Conservation (phyloP, 2,113 vertebrate species). For the Corythaeola cristata region DNA sequence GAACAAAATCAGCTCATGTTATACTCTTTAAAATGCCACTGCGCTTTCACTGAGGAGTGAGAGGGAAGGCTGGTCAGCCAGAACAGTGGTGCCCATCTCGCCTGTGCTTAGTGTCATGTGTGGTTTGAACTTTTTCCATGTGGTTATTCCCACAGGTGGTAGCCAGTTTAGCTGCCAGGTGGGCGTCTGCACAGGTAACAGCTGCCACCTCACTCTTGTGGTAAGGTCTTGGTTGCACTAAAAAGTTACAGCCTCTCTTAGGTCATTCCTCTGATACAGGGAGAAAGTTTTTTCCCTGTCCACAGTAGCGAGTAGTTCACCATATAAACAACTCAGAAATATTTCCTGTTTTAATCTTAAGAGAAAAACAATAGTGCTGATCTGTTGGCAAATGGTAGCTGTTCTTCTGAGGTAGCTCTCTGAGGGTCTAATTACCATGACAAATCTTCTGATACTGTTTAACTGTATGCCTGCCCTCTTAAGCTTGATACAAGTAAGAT, state of each 20-base stretch:
- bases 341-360: not conserved
- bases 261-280: not conserved
- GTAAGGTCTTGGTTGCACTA: not conserved
- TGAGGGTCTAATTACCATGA: not conserved
- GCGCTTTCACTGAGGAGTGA: not conserved
- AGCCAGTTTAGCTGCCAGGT: not conserved
- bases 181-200: not conserved
- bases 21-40: not conserved
- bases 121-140: too few relatives aligned
- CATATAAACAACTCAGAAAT: not conserved
- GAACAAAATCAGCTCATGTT: not conserved
- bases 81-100: not conserved
- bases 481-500: not conserved
- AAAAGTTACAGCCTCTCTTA: not conserved
- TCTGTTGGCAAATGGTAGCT: not conserved
- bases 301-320: not conserved
- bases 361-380: not conserved
- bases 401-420: not conserved
- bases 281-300: not conserved
- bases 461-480: not conserved
- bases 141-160: not conserved
- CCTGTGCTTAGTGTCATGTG: too few relatives aligned
- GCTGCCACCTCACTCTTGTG: not conserved
- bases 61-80: not conserved
- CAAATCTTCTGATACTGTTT: not conserved